Percentiles rank a stretch among this genome's conserved stretches.
phyloP scores from a whole-genome alignment of 2,113 vertebrate species.

The Vidua macroura region DNA sequence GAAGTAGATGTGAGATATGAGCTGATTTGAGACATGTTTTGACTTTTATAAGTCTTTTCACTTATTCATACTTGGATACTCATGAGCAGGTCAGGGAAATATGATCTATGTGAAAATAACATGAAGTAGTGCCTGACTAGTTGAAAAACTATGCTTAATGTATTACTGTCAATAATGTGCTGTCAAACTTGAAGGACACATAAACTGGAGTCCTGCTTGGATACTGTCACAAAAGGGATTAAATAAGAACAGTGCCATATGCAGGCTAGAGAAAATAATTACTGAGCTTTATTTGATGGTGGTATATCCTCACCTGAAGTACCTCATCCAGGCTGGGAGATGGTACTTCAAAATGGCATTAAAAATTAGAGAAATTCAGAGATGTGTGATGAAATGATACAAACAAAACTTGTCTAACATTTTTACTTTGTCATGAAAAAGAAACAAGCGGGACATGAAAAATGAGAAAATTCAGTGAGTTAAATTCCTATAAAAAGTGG shows the following conservation, averaged over 20 bases:
- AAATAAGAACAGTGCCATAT: background rate
- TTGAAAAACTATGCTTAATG: conserved; percentile 5
- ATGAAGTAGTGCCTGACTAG: background rate
- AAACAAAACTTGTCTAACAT: background rate
- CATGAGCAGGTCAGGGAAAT: background rate
- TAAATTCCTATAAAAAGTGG: background rate
- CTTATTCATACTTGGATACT: background rate
- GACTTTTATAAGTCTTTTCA: conserved; percentile 1
- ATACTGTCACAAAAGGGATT: background rate
- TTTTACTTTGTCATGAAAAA: background rate
- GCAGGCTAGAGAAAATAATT: background rate
- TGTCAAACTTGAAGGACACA: background rate
- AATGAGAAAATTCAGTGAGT: background rate
- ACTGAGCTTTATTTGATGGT: conserved; percentile 2
- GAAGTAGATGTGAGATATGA: background rate
- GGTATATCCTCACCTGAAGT: background rate
- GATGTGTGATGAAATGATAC: background rate
- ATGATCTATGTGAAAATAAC: background rate
- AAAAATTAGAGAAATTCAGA: background rate
- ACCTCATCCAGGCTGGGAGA: background rate
- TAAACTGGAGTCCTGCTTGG: background rate
- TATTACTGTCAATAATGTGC: background rate
- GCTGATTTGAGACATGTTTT: background rate
- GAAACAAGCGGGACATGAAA: background rate
- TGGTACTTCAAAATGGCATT: background rate